phyloP scores from a whole-genome alignment of 1,140 invertebrate species.

The Campoletis sonorensis region DNA sequence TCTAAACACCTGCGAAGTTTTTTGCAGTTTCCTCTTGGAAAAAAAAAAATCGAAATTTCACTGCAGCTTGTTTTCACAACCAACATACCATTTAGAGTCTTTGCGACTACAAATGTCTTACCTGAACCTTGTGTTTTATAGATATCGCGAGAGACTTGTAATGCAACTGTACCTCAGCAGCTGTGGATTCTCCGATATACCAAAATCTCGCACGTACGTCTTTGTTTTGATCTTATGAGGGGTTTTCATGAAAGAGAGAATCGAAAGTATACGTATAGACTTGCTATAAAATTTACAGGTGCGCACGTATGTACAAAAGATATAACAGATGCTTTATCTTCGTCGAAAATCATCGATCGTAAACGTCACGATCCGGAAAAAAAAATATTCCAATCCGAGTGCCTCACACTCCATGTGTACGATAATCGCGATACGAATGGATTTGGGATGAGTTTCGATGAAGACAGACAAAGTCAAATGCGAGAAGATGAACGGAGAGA shows the following conservation, averaged over 20 bases:
- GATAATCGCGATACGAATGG: conserved; percentile 33
- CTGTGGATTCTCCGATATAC: too few species aligned
- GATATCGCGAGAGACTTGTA: too few species aligned
- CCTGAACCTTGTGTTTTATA: too few species aligned
- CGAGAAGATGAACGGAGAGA: neutral
- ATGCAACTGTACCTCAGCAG: too few species aligned
- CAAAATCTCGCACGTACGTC: neutral
- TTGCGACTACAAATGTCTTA: too few species aligned
- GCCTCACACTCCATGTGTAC: neutral
- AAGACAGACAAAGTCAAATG: conserved; percentile 15
- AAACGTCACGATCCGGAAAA: conserved; percentile 35
- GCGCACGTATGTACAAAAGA: neutral
- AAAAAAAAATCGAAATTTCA: too few species aligned
- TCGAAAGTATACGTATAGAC: neutral
- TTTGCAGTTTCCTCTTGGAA: too few species aligned
- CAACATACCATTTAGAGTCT: too few species aligned
- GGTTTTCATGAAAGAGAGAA: neutral
- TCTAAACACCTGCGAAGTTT: too few species aligned
- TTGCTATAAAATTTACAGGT: neutral
- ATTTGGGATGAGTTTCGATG: conserved; percentile 23
- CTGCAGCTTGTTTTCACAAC: too few species aligned
- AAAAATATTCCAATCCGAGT: conserved; percentile 38
- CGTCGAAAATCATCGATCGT: conserved; percentile 38
- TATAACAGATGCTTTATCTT: conserved; percentile 18
- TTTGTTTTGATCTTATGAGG: neutral